Conservation (phyloP, 2,888 invertebrate genomes). For the Sympetrum striolatum region DNA sequence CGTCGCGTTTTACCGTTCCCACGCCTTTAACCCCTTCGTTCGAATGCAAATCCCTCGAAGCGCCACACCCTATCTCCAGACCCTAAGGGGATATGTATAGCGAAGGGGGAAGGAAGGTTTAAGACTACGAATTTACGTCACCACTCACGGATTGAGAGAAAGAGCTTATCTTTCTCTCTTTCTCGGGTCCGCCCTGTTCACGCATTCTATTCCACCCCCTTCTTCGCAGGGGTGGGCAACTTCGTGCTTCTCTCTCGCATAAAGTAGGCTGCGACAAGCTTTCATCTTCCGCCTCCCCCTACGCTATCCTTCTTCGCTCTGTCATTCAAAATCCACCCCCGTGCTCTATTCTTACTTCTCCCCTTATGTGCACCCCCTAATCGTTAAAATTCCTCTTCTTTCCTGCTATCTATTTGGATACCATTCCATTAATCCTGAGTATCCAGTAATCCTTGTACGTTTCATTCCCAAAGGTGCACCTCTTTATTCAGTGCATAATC, state of each 20-base stretch:
- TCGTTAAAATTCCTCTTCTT: background rate
- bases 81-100: background rate
- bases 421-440: too few species aligned
- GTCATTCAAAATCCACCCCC: slow-evolving; percentile 23
- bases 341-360: background rate
- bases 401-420: background rate
- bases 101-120: background rate
- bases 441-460: too few species aligned
- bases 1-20: background rate
- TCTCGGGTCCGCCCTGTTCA: background rate
- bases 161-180: slow-evolving; percentile 20
- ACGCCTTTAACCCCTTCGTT: background rate
- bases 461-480: too few species aligned
- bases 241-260: background rate
- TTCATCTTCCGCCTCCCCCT: slow-evolving; percentile 7
- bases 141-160: slow-evolving; percentile 2
- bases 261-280: slow-evolving; percentile 40
- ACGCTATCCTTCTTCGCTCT: background rate
- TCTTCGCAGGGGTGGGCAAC: background rate
- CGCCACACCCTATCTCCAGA: background rate
- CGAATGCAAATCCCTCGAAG: background rate
- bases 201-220: background rate
- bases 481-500: too few species aligned
- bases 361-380: background rate
- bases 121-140: background rate